phyloP scores from a whole-genome alignment of 2,888 invertebrate genomes.

The Punctoribates punctum region DNA sequence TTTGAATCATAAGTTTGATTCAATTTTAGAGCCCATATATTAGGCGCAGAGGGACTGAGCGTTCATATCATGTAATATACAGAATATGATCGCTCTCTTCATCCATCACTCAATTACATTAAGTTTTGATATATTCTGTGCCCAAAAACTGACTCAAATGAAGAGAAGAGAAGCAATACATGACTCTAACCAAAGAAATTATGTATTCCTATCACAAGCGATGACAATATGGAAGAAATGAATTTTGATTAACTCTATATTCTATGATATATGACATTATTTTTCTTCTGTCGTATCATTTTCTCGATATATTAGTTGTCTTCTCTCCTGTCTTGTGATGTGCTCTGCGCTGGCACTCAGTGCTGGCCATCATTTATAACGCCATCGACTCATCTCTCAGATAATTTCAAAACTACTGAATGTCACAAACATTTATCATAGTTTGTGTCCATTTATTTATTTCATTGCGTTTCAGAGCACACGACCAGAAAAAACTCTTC shows the following conservation, averaged over 20 bases:
- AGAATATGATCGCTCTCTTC: slow-evolving; percentile 2
- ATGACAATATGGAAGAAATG: slow-evolving; percentile 20
- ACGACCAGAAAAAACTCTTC: background rate
- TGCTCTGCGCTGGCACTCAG: background rate
- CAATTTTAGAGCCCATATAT: too few relatives aligned
- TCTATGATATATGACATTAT: slow-evolving; percentile 9
- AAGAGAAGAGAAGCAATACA: background rate
- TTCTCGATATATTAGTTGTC: too few relatives aligned
- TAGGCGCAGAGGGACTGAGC: too few relatives aligned
- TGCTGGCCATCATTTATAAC: slow-evolving; percentile 9
- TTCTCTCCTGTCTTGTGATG: too few relatives aligned
- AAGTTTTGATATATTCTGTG: too few relatives aligned
- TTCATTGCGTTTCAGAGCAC: background rate
- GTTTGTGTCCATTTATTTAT: slow-evolving; percentile 13
- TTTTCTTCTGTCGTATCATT: background rate
- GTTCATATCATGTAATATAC: background rate
- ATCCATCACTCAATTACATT: background rate
- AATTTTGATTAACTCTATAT: slow-evolving; percentile 21
- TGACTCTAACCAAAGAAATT: background rate
- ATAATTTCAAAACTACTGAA: background rate
- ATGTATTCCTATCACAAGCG: slow-evolving; percentile 19
- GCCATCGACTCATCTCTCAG: background rate
- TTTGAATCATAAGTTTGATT: too few relatives aligned
- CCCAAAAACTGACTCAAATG: too few relatives aligned
- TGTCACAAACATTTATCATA: slow-evolving; percentile 29